A percentile compares a stretch with the other conserved stretches of the same genome.
Conservation (phyloP, 2,113 vertebrate species). For the Telmatochromis sp. region DNA sequence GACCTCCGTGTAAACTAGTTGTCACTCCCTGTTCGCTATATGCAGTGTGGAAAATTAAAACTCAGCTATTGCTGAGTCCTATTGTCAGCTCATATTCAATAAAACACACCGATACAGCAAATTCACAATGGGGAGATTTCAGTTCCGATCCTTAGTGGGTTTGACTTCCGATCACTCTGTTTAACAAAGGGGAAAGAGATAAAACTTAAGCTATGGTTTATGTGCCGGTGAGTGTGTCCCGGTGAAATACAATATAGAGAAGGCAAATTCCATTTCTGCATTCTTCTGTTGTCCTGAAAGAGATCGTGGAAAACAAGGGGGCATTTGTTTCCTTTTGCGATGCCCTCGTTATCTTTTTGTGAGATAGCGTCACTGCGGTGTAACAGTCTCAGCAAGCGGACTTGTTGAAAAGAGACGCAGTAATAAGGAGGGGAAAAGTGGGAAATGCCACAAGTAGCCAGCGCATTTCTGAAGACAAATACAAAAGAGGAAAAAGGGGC, state of each 20-base stretch:
- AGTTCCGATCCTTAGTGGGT: neutral
- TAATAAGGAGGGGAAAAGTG: neutral
- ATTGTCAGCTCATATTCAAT: neutral
- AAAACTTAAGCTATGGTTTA: neutral
- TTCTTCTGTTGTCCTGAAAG: neutral
- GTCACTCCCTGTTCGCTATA: neutral
- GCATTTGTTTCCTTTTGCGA: neutral
- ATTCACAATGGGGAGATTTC: neutral
- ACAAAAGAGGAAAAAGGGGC: neutral
- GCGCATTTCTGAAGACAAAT: neutral
- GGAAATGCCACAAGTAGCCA: neutral
- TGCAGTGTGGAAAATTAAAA: neutral
- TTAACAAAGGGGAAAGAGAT: neutral
- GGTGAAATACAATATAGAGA: conserved; percentile 7
- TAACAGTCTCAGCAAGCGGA: neutral
- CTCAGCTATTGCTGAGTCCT: neutral
- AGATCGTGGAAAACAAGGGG: conserved; percentile 3
- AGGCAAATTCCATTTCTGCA: conserved; percentile 16
- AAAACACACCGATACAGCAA: neutral
- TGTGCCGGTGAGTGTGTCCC: neutral
- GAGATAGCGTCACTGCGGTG: neutral
- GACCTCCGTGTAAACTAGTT: neutral
- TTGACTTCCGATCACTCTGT: neutral
- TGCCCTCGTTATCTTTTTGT: neutral
- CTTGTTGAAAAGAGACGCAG: neutral